These are phyloP conservation scores for Cartodere bifasciata DNA, from an alignment of 2,888 invertebrate genomes.

Conservation along the genomic window DNA sequence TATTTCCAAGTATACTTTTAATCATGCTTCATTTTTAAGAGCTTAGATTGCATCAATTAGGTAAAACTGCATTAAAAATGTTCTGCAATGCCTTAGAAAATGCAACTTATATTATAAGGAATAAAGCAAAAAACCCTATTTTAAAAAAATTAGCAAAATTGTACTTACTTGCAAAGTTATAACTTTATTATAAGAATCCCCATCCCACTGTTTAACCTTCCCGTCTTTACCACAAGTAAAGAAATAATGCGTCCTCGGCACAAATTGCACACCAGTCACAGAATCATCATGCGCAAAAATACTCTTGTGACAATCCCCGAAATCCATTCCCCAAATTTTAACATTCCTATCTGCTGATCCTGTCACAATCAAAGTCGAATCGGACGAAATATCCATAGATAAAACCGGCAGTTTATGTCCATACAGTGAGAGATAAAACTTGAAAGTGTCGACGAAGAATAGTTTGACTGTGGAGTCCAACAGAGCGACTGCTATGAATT, in stretches of 20 bases:
- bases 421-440: constrained; percentile 90
- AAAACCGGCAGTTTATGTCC: constrained; percentile 93
- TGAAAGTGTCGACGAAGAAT: constrained; percentile 87
- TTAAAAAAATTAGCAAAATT: too few relatives aligned
- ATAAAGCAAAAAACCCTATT: too few relatives aligned
- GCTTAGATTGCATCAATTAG: too few relatives aligned
- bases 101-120: too few relatives aligned
- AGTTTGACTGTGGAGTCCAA: constrained; percentile 91
- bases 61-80: too few relatives aligned
- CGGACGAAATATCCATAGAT: constrained; percentile 86
- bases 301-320: constrained; percentile 95
- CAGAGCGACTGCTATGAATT: constrained; percentile 79
- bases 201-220: constrained; percentile 95
- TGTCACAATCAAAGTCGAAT: constrained; percentile 75
- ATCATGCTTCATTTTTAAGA: too few relatives aligned
- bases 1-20: too few relatives aligned
- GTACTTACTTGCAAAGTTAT: constrained; percentile 61
- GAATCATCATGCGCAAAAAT: constrained; percentile 95
- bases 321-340: constrained; percentile 97
- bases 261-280: constrained; percentile 77
- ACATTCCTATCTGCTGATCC: constrained; percentile 93
- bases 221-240: constrained; percentile 92
- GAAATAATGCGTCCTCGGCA: constrained; percentile 83
- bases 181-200: constrained; percentile 80
- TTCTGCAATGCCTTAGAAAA: too few relatives aligned